phyloP scores from a whole-genome alignment of 2,113 vertebrate species.

The Nycticebus coucang region DNA sequence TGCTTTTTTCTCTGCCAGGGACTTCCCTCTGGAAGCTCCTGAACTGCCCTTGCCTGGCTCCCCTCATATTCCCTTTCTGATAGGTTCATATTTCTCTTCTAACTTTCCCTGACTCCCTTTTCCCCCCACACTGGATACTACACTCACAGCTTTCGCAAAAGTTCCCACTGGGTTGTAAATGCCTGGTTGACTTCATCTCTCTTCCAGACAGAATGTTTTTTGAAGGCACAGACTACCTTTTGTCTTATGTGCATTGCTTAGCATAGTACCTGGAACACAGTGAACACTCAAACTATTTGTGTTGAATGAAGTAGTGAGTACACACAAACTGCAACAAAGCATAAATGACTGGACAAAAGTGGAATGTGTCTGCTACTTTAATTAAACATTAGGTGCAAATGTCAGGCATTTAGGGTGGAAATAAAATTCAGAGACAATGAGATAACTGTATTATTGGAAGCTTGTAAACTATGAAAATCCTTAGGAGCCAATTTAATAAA shows the following conservation, averaged over 20 bases:
- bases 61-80: not conserved
- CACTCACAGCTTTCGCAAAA: not conserved
- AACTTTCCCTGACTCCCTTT: not conserved
- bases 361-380: conserved; percentile 23
- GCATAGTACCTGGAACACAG: not conserved
- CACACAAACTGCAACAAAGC: not conserved
- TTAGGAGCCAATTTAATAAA: conserved; percentile 31
- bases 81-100: not conserved
- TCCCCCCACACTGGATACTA: not conserved
- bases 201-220: not conserved
- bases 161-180: not conserved
- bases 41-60: not conserved
- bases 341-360: not conserved
- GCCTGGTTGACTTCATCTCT: not conserved
- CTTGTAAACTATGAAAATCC: not conserved
- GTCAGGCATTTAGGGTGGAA: conserved; percentile 1
- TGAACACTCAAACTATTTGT: not conserved
- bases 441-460: conserved; percentile 21
- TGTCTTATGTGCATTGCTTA: not conserved
- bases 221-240: not conserved
- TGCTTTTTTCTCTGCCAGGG: not conserved
- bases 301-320: not conserved
- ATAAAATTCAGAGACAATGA: conserved; percentile 44
- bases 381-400: conserved; percentile 51
- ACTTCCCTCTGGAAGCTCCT: not conserved